Percentiles rank a stretch among this genome's conserved stretches.
These are phyloP conservation scores for Camponotus pennsylvanicus DNA, from an alignment of 1,140 invertebrate genomes.

Conservation along the genomic window DNA sequence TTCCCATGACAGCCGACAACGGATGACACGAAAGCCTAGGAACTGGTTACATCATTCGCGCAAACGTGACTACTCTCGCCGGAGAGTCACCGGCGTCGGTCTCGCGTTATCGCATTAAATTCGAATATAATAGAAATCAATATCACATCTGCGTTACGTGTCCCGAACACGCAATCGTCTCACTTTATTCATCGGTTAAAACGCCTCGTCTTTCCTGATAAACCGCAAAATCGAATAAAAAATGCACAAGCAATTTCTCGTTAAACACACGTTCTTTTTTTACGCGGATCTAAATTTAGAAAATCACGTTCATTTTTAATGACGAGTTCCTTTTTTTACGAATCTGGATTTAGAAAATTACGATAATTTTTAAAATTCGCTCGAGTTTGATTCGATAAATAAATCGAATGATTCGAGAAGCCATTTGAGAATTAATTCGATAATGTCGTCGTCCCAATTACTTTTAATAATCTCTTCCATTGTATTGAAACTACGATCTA, in stretches of 20 bases:
- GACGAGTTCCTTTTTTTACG: neutral
- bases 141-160: neutral
- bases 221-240: neutral
- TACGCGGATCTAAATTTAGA: neutral
- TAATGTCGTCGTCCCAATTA: neutral
- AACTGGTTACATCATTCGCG: slow-evolving; percentile 70
- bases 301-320: neutral
- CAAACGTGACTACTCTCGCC: slow-evolving; percentile 11
- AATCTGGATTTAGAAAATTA: neutral
- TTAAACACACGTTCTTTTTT: too few relatives aligned
- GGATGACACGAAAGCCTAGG: slow-evolving; percentile 74
- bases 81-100: slow-evolving; percentile 3
- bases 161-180: neutral
- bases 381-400: neutral
- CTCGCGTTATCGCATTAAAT: slow-evolving; percentile 32
- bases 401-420: neutral
- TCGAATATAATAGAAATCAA: neutral
- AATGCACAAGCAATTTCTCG: neutral
- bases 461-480: neutral
- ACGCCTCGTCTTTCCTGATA: neutral
- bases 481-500: neutral
- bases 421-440: neutral
- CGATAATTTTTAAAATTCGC: neutral
- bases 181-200: too few relatives aligned
- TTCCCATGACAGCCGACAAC: slow-evolving; percentile 67